Percentiles rank a stretch among this genome's conserved stretches.
These are phyloP conservation scores for Drosophila arizonae DNA, from an alignment of 1,140 invertebrate genomes.

Conservation along the genomic window DNA sequence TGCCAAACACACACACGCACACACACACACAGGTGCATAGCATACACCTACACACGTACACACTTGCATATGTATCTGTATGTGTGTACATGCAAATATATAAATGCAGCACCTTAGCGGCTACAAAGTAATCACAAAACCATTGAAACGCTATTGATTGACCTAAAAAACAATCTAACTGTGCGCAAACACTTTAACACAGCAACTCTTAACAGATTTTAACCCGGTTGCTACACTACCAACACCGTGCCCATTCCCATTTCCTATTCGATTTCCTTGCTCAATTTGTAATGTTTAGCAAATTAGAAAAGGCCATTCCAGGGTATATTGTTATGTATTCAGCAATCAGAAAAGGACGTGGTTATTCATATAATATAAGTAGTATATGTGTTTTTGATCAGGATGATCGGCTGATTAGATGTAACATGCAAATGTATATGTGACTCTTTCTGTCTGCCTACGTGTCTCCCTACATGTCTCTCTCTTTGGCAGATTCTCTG, in stretches of 20 bases:
- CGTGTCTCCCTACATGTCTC: too few species aligned
- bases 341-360: not conserved
- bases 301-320: too few species aligned
- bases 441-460: too few species aligned
- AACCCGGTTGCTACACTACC: not conserved
- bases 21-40: not conserved
- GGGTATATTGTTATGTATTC: too few species aligned
- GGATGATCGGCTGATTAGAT: too few species aligned
- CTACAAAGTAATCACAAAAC: slow-evolving; percentile 59
- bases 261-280: too few species aligned
- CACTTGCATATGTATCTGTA: not conserved
- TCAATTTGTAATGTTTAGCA: too few species aligned
- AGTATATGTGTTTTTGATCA: too few species aligned
- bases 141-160: slow-evolving; percentile 76
- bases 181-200: slow-evolving; percentile 13
- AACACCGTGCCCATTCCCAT: too few species aligned
- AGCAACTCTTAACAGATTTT: slow-evolving; percentile 18
- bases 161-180: slow-evolving; percentile 69
- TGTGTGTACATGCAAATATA: slow-evolving; percentile 7
- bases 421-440: too few species aligned
- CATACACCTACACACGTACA: slow-evolving; percentile 1
- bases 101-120: slow-evolving; percentile 24
- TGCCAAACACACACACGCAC: slow-evolving; percentile 5
- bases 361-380: not conserved
- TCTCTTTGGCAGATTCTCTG: too few species aligned